These are phyloP conservation scores for Sebastes minor DNA, from an alignment of 2,797 vertebrate species.

Conservation along the genomic window DNA sequence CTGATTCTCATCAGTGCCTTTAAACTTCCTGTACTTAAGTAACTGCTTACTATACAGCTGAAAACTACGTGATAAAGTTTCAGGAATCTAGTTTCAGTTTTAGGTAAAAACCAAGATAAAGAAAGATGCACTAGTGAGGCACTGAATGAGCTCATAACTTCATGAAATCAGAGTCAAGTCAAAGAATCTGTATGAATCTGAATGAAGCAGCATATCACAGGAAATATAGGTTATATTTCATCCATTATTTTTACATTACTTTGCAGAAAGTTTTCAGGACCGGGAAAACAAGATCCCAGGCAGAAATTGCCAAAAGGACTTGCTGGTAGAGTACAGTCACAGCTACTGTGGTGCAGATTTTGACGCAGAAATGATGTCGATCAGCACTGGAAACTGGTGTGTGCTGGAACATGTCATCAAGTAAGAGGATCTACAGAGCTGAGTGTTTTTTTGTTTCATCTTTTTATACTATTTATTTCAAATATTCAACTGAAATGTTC, in stretches of 20 bases:
- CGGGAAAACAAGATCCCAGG: rapidly evolving
- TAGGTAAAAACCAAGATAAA: not conserved
- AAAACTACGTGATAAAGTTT: not conserved
- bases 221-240: not conserved
- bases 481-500: not conserved
- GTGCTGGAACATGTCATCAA: constrained; percentile 43
- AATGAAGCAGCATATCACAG: not conserved
- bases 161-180: not conserved
- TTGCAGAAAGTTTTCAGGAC: constrained; percentile 67
- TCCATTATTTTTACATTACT: not conserved
- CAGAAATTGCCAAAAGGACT: rapidly evolving
- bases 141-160: not conserved
- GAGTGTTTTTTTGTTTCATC: not conserved
- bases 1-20: not conserved
- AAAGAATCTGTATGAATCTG: too few relatives aligned
- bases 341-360: rapidly evolving
- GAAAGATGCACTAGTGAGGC: not conserved
- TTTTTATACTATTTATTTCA: not conserved
- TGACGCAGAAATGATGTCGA: not conserved
- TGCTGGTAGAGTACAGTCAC: rapidly evolving
- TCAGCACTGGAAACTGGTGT: constrained; percentile 61
- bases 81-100: not conserved
- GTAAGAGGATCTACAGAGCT: constrained; percentile 26
- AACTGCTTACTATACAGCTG: not conserved
- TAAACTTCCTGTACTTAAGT: not conserved